A percentile compares a stretch with the other conserved stretches of the same genome.
Conservation (phyloP, 2,797 vertebrate species). For the Poeciliopsis paucimaculata region DNA sequence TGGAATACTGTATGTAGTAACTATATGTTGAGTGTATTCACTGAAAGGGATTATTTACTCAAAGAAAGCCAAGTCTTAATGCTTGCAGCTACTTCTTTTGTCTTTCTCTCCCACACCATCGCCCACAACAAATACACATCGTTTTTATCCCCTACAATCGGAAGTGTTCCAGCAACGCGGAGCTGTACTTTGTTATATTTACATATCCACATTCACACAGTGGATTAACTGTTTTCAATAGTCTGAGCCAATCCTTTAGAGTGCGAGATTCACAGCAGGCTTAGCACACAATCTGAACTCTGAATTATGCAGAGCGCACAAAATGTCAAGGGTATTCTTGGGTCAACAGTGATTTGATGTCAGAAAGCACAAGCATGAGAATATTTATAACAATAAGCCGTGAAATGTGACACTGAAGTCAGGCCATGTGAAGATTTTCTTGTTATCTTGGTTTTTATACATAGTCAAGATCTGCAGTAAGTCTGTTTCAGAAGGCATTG, state of each 20-base stretch:
- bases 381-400: constrained; percentile 48
- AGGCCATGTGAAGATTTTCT: neutral
- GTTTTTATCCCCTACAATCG: constrained; percentile 58
- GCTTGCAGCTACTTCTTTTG: constrained; percentile 21
- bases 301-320: constrained; percentile 57
- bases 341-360: constrained; percentile 64
- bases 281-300: constrained; percentile 50
- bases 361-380: constrained; percentile 33
- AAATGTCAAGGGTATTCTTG: constrained; percentile 54
- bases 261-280: constrained; percentile 46
- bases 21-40: constrained; percentile 28
- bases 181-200: constrained; percentile 56
- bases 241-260: constrained; percentile 57
- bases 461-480: neutral
- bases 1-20: constrained; percentile 17
- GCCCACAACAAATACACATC: constrained; percentile 52
- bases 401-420: constrained; percentile 21
- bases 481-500: neutral
- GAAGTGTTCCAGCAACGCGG: constrained; percentile 42
- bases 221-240: constrained; percentile 65
- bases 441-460: neutral
- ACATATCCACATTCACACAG: constrained; percentile 56
- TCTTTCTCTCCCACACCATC: constrained; percentile 47
- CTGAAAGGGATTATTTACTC: constrained; percentile 44
- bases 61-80: constrained; percentile 43